Percentiles rank a stretch among this genome's conserved stretches.
Conservation (phyloP, 2,888 invertebrate species). For the Hydriomena furcata region DNA sequence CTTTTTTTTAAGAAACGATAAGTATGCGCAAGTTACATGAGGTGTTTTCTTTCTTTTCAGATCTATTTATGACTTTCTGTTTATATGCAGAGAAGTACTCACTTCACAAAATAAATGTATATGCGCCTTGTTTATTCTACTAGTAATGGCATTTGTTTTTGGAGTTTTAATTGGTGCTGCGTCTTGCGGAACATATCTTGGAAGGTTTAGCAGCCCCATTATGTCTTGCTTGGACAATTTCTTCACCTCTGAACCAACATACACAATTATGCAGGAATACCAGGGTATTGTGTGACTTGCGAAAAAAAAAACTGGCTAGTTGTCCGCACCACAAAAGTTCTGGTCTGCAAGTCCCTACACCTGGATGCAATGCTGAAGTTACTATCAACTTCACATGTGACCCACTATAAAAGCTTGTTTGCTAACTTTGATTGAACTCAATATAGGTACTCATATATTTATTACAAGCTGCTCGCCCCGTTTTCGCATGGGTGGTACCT, state of each 20-base stretch:
- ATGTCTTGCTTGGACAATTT: constrained; percentile 66
- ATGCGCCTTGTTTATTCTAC: constrained; percentile 44
- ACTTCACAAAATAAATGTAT: constrained; percentile 52
- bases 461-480: too few species aligned
- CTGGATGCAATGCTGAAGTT: too few species aligned
- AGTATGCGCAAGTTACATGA: neutral
- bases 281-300: constrained; percentile 47
- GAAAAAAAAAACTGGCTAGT: too few species aligned
- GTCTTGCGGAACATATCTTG: constrained; percentile 61
- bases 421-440: too few species aligned
- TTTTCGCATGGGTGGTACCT: too few species aligned
- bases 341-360: too few species aligned
- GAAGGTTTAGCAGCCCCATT: constrained; percentile 69
- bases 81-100: constrained; percentile 57
- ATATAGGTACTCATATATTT: neutral
- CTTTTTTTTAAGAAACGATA: too few species aligned
- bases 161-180: constrained; percentile 68
- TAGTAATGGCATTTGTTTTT: constrained; percentile 48
- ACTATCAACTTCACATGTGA: too few species aligned
- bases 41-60: constrained; percentile 46
- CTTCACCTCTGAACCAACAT: constrained; percentile 50
- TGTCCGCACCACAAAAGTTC: too few species aligned
- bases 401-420: too few species aligned
- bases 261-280: constrained; percentile 43
- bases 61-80: constrained; percentile 59